Evolutionary conservation across 53 echinoderm and acorn worm species (phyloP).

Genomic region (Mesocentrotus franciscanus): DNA sequence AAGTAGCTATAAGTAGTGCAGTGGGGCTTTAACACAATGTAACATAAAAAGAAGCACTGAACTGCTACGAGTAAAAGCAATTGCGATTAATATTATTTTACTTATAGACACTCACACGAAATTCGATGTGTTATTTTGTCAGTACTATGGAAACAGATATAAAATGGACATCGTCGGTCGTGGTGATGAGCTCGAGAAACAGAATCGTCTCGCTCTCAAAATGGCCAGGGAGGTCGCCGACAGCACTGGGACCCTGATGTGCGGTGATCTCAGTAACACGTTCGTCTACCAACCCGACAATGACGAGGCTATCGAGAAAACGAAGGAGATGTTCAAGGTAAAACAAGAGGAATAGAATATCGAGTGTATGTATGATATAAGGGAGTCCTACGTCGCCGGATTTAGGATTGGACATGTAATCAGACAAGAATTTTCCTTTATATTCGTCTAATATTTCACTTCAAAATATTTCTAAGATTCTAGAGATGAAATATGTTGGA

Average conservation of each 20-base stretch:
- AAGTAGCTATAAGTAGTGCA: too few relatives aligned
- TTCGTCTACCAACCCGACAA: conserved; percentile 74
- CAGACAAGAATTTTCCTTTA: too few relatives aligned
- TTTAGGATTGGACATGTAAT: too few relatives aligned
- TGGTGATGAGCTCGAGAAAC: conserved; percentile 72
- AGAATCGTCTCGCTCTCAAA: conserved; percentile 83
- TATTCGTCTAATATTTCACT: too few relatives aligned
- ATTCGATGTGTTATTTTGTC: background rate
- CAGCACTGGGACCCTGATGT: conserved; percentile 89
- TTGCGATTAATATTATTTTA: too few relatives aligned
- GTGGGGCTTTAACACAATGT: too few relatives aligned
- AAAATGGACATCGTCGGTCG: conserved; percentile 82
- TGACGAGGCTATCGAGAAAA: conserved; percentile 59
- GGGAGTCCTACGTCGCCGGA: too few relatives aligned
- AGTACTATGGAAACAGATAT: conserved; percentile 90
- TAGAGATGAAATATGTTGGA: too few relatives aligned
- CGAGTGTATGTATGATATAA: too few relatives aligned
- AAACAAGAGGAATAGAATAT: background rate
- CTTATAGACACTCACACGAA: background rate
- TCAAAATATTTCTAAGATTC: too few relatives aligned
- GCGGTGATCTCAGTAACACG: conserved; percentile 91
- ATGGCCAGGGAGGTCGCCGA: conserved; percentile 91
- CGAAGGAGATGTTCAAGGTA: conserved; percentile 79
- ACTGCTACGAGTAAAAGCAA: too few relatives aligned
- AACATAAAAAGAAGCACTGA: too few relatives aligned